phyloP scores from a whole-genome alignment of 2,113 vertebrate species.

The Catharus fuscescens region DNA sequence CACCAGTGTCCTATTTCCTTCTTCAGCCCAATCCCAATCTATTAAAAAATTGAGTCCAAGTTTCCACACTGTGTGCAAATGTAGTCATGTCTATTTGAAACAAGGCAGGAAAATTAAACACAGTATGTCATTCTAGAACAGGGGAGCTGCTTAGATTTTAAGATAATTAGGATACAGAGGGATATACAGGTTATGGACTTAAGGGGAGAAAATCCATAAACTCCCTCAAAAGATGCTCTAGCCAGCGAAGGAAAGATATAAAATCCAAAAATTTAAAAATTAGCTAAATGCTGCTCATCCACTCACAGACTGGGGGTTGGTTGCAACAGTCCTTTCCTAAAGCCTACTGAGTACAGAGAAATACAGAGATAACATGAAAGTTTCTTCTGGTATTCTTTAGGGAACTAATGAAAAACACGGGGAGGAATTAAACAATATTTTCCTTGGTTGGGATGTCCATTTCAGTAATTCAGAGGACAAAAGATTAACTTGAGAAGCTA shows the following conservation, averaged over 20 bases:
- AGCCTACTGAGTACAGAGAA: neutral
- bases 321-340: neutral
- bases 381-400: neutral
- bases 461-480: neutral
- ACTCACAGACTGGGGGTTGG: neutral
- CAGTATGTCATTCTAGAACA: neutral
- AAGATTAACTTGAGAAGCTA: neutral
- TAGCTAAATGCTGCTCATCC: neutral
- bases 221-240: neutral
- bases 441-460: neutral
- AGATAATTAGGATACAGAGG: neutral
- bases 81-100: neutral
- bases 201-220: neutral
- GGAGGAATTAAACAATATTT: neutral
- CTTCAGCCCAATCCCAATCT: neutral
- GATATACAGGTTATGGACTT: neutral
- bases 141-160: neutral
- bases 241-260: neutral
- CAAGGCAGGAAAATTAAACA: neutral
- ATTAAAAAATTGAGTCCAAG: neutral
- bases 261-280: neutral
- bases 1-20: neutral
- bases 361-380: neutral
- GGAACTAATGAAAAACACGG: neutral
- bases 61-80: neutral